Percentiles rank a stretch among this genome's conserved stretches.
phyloP scores from a whole-genome alignment of 2,888 invertebrate species.

The Leptopilina myrica region DNA sequence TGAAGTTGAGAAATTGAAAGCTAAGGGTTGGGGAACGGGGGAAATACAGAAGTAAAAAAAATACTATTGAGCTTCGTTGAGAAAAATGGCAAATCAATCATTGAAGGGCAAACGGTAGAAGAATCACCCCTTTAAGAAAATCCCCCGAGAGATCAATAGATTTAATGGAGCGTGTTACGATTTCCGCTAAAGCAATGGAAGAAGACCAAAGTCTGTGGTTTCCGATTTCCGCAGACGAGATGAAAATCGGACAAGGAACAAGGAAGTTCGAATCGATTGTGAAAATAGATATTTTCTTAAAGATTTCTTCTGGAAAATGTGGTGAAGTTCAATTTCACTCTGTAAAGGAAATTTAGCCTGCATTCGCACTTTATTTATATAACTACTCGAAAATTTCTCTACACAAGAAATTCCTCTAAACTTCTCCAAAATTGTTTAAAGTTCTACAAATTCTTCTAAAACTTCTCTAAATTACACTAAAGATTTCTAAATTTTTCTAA shows the following conservation, averaged over 20 bases:
- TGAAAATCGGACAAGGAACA: slow-evolving; percentile 56
- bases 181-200: slow-evolving; percentile 57
- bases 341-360: slow-evolving; percentile 2
- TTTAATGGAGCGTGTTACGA: slow-evolving; percentile 58
- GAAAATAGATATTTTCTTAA: slow-evolving; percentile 37
- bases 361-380: neutral
- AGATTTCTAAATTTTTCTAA: no score
- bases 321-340: slow-evolving; percentile 26
- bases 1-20: no score
- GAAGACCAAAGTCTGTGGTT: slow-evolving; percentile 57
- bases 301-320: slow-evolving; percentile 17
- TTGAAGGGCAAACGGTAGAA: slow-evolving; percentile 44
- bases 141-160: slow-evolving; percentile 56
- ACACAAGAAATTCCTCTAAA: no score
- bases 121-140: slow-evolving; percentile 56
- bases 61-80: slow-evolving; percentile 40
- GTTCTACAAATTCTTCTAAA: no score
- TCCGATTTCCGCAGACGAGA: slow-evolving; percentile 59
- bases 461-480: no score
- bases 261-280: slow-evolving; percentile 35
- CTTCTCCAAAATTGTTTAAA: no score
- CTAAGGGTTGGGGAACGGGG: neutral
- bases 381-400: no score
- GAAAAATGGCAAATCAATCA: slow-evolving; percentile 54
- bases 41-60: slow-evolving; percentile 38